Percentiles rank a stretch among this genome's conserved stretches.
Conservation (phyloP, 2,797 vertebrate species). For the Cirrhinus mrigala region DNA sequence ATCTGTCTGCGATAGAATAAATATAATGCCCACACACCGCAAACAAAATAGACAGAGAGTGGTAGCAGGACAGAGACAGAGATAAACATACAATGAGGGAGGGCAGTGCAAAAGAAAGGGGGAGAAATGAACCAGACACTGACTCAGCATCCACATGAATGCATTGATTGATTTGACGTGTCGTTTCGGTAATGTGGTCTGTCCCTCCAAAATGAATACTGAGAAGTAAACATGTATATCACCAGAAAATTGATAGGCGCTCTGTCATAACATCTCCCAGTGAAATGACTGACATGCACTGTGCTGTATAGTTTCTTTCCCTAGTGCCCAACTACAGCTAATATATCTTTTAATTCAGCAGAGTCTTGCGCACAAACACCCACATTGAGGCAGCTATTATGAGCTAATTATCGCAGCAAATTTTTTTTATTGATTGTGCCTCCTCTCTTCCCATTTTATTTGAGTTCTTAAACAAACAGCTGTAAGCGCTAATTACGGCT, state of each 20-base stretch:
- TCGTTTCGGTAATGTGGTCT: conserved; percentile 37
- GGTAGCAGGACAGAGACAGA: conserved; percentile 44
- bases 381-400: conserved; percentile 66
- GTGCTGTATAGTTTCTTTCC: conserved; percentile 31
- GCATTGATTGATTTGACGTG: conserved; percentile 44
- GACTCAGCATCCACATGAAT: conserved; percentile 42
- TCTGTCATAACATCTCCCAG: conserved; percentile 13
- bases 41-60: conserved; percentile 31
- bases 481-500: conserved; percentile 54
- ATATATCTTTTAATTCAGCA: conserved; percentile 33
- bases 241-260: conserved; percentile 20
- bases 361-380: conserved; percentile 51
- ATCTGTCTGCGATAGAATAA: conserved; percentile 28
- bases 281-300: conserved; percentile 8
- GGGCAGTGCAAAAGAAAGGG: conserved; percentile 24
- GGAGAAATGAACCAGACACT: conserved; percentile 21
- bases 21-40: conserved; percentile 25
- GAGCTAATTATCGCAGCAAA: conserved; percentile 71
- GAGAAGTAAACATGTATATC: conserved; percentile 36
- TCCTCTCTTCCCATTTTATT: conserved; percentile 38
- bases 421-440: conserved; percentile 28
- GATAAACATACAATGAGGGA: conserved; percentile 10
- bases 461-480: conserved; percentile 24
- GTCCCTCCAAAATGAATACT: conserved; percentile 24
- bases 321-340: neutral